These are phyloP conservation scores for Latrodectus hesperus DNA, from an alignment of 2,888 invertebrate genomes.

Conservation along the genomic window DNA sequence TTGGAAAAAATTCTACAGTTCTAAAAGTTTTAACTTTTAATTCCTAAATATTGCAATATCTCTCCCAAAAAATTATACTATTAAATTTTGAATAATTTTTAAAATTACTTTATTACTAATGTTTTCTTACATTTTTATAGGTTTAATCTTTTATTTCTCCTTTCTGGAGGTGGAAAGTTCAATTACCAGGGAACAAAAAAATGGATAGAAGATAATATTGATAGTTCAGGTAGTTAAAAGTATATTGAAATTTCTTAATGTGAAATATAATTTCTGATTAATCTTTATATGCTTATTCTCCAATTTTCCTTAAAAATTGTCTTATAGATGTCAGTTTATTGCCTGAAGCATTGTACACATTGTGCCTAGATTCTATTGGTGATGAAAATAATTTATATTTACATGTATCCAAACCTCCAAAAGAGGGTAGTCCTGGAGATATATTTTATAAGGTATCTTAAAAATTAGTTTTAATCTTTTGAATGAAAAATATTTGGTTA, in stretches of 20 bases:
- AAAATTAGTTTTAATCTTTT: not conserved
- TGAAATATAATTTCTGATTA: too few species aligned
- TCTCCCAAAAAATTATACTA: too few species aligned
- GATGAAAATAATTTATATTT: slow-evolving; percentile 84
- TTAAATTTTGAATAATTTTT: too few species aligned
- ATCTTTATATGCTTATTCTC: too few species aligned
- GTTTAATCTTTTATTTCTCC: slow-evolving; percentile 85
- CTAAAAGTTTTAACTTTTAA: too few species aligned
- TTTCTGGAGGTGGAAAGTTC: slow-evolving; percentile 92
- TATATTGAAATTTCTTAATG: not conserved
- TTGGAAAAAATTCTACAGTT: too few species aligned
- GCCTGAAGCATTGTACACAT: slow-evolving; percentile 89
- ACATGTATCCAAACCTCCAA: slow-evolving; percentile 97
- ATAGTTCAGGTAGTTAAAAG: slow-evolving; percentile 83
- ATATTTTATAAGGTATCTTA: slow-evolving; percentile 76
- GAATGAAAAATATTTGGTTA: not conserved
- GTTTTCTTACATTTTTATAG: slow-evolving; percentile 73
- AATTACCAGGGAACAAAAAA: slow-evolving; percentile 97
- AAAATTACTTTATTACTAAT: too few species aligned
- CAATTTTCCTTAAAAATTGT: slow-evolving; percentile 24
- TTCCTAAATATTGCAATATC: too few species aligned
- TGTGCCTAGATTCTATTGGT: slow-evolving; percentile 86
- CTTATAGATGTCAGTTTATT: slow-evolving; percentile 74
- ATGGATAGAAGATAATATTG: slow-evolving; percentile 94
- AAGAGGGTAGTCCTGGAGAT: slow-evolving; percentile 84